These are phyloP conservation scores for Peromyscus aztecus DNA, from an alignment of 2,797 vertebrate species.

Conservation along the genomic window DNA sequence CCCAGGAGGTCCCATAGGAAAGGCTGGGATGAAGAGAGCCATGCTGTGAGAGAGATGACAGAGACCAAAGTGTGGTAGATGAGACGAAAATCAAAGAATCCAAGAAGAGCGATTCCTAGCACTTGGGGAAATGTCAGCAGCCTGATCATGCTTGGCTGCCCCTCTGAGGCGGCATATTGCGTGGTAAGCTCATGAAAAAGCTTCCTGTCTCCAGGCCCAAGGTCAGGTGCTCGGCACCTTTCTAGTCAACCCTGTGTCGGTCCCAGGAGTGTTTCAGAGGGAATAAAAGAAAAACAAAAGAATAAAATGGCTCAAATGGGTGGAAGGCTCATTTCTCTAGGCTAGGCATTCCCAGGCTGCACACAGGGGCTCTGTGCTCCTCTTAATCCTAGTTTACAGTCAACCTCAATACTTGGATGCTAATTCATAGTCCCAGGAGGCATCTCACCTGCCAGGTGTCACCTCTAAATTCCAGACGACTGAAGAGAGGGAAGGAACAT, in stretches of 20 bases:
- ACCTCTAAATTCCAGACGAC: background rate
- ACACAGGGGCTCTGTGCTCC: no score
- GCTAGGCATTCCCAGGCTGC: background rate
- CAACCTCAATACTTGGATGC: background rate
- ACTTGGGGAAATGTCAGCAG: background rate
- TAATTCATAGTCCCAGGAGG: background rate
- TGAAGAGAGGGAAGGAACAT: background rate
- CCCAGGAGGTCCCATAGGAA: background rate
- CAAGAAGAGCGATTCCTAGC: background rate
- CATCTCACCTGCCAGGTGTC: background rate
- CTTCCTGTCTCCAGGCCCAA: background rate
- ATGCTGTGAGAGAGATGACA: background rate
- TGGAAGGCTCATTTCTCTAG: background rate
- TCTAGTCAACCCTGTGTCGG: accelerated
- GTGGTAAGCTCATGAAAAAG: background rate
- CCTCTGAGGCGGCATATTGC: background rate
- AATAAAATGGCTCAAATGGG: background rate
- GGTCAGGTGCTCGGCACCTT: background rate
- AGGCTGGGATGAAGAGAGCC: background rate
- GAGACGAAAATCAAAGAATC: background rate
- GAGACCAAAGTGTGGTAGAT: background rate
- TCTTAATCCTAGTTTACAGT: no score
- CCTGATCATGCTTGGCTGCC: background rate
- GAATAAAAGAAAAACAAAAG: background rate
- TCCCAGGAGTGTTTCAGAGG: background rate